Evolutionary conservation across 2,888 invertebrate genomes (phyloP), one percentile per base, ranked within the genome.

Genomic region (Ennomos erosarius): DNA sequence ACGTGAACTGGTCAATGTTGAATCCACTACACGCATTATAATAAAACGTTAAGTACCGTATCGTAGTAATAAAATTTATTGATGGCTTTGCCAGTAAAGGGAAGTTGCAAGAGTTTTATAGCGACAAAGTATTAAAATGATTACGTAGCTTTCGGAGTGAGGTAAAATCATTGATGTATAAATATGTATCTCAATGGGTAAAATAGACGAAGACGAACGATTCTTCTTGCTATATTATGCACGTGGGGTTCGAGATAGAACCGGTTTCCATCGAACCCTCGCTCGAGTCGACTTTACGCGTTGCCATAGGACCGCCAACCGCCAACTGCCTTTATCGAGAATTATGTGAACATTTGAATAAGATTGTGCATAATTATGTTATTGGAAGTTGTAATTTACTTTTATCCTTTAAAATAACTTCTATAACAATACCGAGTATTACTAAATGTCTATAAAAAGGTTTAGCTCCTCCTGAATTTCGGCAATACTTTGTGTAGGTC

Each of bases 131-230:
- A 48, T 10, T 44, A 57, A 56, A 62, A 71, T 82, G 74, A 74
- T 74, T 54, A 35, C 40, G 63, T 60, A 45, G 53, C 54, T 39
- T 46, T 55, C 72, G 71, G 70, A 69, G 54, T 47, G 71, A 76
- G 76, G 78, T 80, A 84, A 26, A 26, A 26, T 26, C 26, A 26
- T 26, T 26, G 26, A 26, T 26, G 26, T 26, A 26, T 26, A 26
- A 26, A 26, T 26, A 26, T 26, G 26, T 26, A 26, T 26, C 26
- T 26, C 26, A 26, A 26, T 26, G 26, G 26, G 26, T 26, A 26
- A 87, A 86, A 87, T 86, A 87, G 89, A 89, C 82, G 88, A 88
- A 87, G 88, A 88, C 81, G 87, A 81, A 88, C 82, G 82, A 83
- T 82, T 75, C 71, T 85, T 84, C 70, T 85, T 84, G 84, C 84